Evolutionary conservation across 53 echinoderm and acorn worm species (phyloP).

Genomic region (Hippasteria phrygiana): DNA sequence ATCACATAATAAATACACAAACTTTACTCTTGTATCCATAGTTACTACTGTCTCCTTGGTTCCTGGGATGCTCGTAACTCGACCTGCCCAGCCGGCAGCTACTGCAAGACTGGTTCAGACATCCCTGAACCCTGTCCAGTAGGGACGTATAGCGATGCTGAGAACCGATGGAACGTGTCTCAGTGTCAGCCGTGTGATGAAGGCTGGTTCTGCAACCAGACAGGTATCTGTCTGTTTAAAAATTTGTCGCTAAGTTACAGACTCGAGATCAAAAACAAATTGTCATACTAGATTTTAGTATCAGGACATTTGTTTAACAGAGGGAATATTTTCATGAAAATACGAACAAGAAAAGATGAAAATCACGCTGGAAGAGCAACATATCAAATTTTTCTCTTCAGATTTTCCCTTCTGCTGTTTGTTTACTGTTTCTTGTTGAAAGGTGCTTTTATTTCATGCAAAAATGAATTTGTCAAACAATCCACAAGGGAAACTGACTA

Average conservation of each 20-base stretch:
- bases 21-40: slow-evolving; percentile 15
- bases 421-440: no score
- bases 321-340: no score
- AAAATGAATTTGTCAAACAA: no score
- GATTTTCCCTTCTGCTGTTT: no score
- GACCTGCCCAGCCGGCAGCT: slow-evolving; percentile 90
- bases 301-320: no score
- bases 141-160: slow-evolving; percentile 84
- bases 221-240: slow-evolving; percentile 66
- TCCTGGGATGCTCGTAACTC: slow-evolving; percentile 87
- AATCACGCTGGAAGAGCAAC: no score
- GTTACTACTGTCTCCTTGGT: slow-evolving; percentile 91
- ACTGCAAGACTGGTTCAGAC: slow-evolving; percentile 81
- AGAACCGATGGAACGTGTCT: slow-evolving; percentile 83
- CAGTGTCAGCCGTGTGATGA: slow-evolving; percentile 92
- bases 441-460: no score
- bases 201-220: slow-evolving; percentile 98
- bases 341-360: no score
- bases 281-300: no score
- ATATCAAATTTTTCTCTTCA: no score
- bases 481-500: no score
- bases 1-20: not conserved
- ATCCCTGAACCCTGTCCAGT: slow-evolving; percentile 85
- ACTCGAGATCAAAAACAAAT: not conserved
- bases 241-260: no score